phyloP scores from a whole-genome alignment of 2,888 invertebrate species.

The Resseliella maxima region DNA sequence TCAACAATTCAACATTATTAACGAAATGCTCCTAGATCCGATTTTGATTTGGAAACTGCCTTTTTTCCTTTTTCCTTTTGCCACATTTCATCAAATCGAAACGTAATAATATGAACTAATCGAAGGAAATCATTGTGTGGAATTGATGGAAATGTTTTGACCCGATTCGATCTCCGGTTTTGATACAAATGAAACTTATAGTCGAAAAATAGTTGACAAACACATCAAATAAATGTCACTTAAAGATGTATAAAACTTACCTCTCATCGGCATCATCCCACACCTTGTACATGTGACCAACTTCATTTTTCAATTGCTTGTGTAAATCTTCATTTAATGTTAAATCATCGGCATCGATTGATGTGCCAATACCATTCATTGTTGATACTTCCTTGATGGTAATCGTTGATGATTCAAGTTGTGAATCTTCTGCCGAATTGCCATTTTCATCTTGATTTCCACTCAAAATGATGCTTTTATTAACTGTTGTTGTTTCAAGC shows the following conservation, averaged over 20 bases:
- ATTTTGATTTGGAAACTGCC: slow-evolving; percentile 19
- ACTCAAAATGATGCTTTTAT: not conserved
- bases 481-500: slow-evolving; percentile 59
- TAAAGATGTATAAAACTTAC: slow-evolving; percentile 67
- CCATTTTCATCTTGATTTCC: slow-evolving; percentile 3
- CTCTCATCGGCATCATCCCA: slow-evolving; percentile 78
- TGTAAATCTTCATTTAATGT: slow-evolving; percentile 66
- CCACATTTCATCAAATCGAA: not conserved
- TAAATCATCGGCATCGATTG: slow-evolving; percentile 57
- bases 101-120: not conserved
- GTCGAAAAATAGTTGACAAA: not conserved
- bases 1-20: not conserved
- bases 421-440: not conserved
- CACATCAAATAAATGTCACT: slow-evolving; percentile 55
- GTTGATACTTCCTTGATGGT: slow-evolving; percentile 60
- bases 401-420: slow-evolving; percentile 26
- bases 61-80: not conserved
- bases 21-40: slow-evolving; percentile 3
- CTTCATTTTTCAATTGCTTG: slow-evolving; percentile 73
- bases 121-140: not conserved
- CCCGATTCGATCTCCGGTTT: not conserved
- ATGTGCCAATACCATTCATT: slow-evolving; percentile 59
- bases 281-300: slow-evolving; percentile 77
- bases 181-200: not conserved
- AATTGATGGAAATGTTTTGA: slow-evolving; percentile 20